These are phyloP conservation scores for Oreochromis tanganicae DNA, from an alignment of 2,113 vertebrate species.

Conservation along the genomic window DNA sequence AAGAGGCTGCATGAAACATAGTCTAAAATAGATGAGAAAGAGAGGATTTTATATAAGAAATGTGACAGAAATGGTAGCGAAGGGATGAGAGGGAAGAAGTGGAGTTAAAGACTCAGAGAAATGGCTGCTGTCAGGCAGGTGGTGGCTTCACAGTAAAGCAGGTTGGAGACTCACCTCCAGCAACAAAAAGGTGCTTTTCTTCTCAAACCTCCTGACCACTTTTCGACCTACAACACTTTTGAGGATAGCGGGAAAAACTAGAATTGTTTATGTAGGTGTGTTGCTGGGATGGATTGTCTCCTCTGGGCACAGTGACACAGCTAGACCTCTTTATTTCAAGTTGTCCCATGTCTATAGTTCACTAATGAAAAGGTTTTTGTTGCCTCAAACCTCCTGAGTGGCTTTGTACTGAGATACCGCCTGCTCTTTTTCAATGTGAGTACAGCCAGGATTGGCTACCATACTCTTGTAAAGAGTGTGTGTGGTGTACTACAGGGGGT, in stretches of 20 bases:
- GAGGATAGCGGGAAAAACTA: conserved; percentile 6
- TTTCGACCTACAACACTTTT: background rate
- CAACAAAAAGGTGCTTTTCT: conserved; percentile 1
- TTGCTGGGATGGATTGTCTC: background rate
- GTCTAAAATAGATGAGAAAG: background rate
- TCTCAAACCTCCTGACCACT: background rate
- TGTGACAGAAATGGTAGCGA: background rate
- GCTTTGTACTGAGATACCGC: conserved; percentile 22
- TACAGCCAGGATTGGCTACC: background rate
- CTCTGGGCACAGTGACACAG: background rate
- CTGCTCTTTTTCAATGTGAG: conserved; percentile 21
- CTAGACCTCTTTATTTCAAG: conserved; percentile 18
- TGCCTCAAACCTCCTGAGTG: conserved; percentile 31
- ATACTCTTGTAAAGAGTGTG: background rate
- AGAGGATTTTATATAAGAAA: background rate
- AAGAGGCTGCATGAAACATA: background rate
- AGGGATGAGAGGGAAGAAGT: background rate
- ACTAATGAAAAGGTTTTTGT: conserved; percentile 51
- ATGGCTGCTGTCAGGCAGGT: background rate
- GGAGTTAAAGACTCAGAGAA: background rate
- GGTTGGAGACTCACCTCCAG: background rate
- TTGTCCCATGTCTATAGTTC: conserved; percentile 18
- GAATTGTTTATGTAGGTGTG: background rate
- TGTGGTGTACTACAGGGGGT: background rate
- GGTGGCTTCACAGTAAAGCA: background rate